Evolutionary conservation across 2,797 vertebrate genomes (phyloP).

Genomic region (Ambastaia sidthimunki): DNA sequence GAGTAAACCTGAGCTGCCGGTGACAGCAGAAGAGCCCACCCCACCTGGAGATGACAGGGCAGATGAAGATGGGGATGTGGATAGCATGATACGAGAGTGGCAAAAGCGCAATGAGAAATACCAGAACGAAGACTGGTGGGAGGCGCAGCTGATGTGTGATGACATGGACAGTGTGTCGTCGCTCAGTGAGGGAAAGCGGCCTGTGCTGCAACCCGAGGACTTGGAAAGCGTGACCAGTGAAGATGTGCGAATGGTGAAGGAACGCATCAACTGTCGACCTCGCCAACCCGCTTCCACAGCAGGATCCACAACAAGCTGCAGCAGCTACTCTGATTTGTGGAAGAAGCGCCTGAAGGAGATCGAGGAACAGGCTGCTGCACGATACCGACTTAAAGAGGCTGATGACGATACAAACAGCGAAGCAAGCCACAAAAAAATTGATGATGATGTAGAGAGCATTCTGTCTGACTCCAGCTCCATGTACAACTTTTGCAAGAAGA

Average conservation of each 20-base stretch:
- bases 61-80: conserved; percentile 70
- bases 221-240: conserved; percentile 85
- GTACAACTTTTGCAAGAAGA: conserved; percentile 93
- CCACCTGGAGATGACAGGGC: conserved; percentile 56
- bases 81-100: conserved; percentile 86
- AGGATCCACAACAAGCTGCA: conserved; percentile 76
- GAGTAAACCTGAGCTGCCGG: background rate
- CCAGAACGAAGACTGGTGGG: conserved; percentile 80
- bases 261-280: conserved; percentile 72
- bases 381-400: conserved; percentile 69
- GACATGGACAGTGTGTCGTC: conserved; percentile 67
- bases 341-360: conserved; percentile 88
- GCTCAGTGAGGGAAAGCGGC: background rate
- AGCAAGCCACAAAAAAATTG: conserved; percentile 63
- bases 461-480: conserved; percentile 88
- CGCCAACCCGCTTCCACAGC: conserved; percentile 72
- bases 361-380: conserved; percentile 83
- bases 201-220: conserved; percentile 64
- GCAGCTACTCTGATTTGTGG: conserved; percentile 89
- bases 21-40: accelerated
- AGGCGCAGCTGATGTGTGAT: conserved; percentile 74
- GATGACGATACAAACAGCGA: conserved; percentile 56
- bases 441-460: conserved; percentile 84
- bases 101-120: conserved; percentile 89
- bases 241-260: conserved; percentile 80